These are phyloP conservation scores for Seriola aureovittata DNA, from an alignment of 2,113 vertebrate species.

Conservation along the genomic window DNA sequence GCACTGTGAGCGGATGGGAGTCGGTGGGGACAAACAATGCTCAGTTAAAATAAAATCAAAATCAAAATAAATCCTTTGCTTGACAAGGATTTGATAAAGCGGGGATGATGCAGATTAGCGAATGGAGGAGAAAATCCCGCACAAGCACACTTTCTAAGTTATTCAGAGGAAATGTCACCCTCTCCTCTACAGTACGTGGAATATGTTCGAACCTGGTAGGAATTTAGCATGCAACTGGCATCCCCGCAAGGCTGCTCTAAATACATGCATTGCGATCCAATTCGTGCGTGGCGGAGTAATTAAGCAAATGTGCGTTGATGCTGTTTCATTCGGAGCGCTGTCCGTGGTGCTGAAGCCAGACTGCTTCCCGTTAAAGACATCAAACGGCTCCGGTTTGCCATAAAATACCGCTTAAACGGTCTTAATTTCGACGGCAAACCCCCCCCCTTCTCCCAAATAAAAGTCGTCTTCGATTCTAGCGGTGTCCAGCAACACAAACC, in stretches of 20 bases:
- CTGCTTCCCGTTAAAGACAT: conserved; percentile 25
- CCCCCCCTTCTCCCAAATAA: conserved; percentile 37
- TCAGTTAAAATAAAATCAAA: conserved; percentile 41
- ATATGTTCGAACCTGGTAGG: conserved; percentile 34
- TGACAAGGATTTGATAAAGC: conserved; percentile 74
- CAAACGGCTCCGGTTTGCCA: conserved; percentile 13
- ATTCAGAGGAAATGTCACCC: conserved; percentile 64
- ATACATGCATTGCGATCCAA: conserved; percentile 69
- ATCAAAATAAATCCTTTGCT: conserved; percentile 69
- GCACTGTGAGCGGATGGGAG: conserved; percentile 38
- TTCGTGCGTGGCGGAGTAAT: conserved; percentile 76
- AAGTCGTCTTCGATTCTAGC: conserved; percentile 69
- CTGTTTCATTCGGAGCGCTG: conserved; percentile 63
- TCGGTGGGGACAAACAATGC: conserved; percentile 35
- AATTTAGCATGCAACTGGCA: conserved; percentile 75
- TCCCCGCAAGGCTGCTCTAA: conserved; percentile 56
- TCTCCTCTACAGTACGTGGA: conserved; percentile 15
- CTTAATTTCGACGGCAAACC: conserved; percentile 61
- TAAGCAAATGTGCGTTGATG: conserved; percentile 76
- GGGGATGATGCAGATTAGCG: conserved; percentile 76
- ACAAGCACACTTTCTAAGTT: conserved; percentile 77
- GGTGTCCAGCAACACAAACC: conserved; percentile 61
- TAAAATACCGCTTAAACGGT: conserved; percentile 43
- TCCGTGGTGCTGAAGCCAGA: conserved; percentile 66
- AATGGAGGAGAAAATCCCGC: conserved; percentile 68